Conservation (phyloP, 2,113 vertebrate genomes). For the Pelmatolapia mariae region DNA sequence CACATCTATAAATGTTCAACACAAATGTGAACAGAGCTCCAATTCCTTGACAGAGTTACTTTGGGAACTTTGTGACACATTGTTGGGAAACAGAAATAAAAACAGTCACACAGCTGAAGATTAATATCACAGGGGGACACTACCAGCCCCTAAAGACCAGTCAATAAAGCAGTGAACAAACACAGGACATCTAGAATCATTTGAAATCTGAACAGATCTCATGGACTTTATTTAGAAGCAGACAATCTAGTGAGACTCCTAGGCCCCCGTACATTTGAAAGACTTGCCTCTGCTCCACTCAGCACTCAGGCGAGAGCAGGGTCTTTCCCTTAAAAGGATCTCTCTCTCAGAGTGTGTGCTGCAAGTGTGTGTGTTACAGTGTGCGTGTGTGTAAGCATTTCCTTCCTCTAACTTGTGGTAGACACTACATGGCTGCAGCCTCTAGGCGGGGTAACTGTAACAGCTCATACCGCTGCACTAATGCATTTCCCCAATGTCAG, state of each 20-base stretch:
- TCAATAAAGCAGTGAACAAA: background rate
- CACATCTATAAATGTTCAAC: background rate
- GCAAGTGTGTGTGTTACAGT: constrained; percentile 1
- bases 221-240: background rate
- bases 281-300: constrained; percentile 31
- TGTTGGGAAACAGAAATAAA: background rate
- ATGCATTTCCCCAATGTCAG: constrained; percentile 26
- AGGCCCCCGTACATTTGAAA: background rate
- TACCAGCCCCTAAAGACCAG: background rate
- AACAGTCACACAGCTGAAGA: background rate
- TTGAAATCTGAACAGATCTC: background rate
- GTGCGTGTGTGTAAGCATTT: constrained; percentile 54
- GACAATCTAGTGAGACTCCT: background rate
- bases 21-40: background rate
- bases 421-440: constrained; percentile 7
- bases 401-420: constrained; percentile 63
- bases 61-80: background rate
- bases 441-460: constrained; percentile 22
- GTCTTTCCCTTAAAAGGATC: constrained; percentile 65
- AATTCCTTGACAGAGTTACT: background rate
- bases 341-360: constrained; percentile 9
- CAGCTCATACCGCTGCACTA: background rate
- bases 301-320: background rate
- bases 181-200: background rate
- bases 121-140: background rate